Conservation (phyloP, 2,888 invertebrate species). For the Panzeria rudis region DNA sequence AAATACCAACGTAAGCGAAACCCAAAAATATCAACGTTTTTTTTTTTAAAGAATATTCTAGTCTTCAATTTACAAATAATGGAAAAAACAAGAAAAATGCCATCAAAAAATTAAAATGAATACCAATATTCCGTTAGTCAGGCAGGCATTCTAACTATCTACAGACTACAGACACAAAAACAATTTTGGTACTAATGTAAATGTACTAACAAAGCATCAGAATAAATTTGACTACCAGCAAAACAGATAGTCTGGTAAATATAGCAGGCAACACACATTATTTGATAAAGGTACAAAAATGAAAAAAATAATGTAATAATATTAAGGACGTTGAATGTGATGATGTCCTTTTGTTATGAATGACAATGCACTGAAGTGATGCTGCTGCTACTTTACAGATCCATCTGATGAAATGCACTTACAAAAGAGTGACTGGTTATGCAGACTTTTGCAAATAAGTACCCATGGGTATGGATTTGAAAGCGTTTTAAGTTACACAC, state of each 20-base stretch:
- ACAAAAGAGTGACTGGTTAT: neutral
- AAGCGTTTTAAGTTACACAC: conserved; percentile 35
- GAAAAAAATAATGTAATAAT: neutral
- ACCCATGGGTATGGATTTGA: neutral
- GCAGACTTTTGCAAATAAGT: conserved; percentile 30
- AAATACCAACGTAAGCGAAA: conserved; percentile 33
- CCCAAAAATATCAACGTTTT: conserved; percentile 33
- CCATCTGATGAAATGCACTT: conserved; percentile 33
- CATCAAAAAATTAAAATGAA: conserved; percentile 11
- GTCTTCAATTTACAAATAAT: conserved; percentile 57
- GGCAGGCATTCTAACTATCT: neutral
- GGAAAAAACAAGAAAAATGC: conserved; percentile 4
- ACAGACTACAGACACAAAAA: neutral
- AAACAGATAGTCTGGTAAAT: neutral
- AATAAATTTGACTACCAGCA: neutral
- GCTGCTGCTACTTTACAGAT: conserved; percentile 41
- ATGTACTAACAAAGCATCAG: conserved; percentile 17
- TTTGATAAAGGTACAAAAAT: conserved; percentile 1
- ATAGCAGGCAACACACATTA: conserved; percentile 23
- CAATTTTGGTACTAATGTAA: conserved; percentile 17
- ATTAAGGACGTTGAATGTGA: conserved; percentile 8
- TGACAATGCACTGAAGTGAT: conserved; percentile 50
- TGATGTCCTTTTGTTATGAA: conserved; percentile 58
- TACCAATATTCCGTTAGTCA: conserved; percentile 15
- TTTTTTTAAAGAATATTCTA: conserved; percentile 49